A percentile compares a stretch with the other conserved stretches of the same genome.
These are phyloP conservation scores for Plebejus melissa DNA, from an alignment of 2,888 invertebrate genomes.

Conservation along the genomic window DNA sequence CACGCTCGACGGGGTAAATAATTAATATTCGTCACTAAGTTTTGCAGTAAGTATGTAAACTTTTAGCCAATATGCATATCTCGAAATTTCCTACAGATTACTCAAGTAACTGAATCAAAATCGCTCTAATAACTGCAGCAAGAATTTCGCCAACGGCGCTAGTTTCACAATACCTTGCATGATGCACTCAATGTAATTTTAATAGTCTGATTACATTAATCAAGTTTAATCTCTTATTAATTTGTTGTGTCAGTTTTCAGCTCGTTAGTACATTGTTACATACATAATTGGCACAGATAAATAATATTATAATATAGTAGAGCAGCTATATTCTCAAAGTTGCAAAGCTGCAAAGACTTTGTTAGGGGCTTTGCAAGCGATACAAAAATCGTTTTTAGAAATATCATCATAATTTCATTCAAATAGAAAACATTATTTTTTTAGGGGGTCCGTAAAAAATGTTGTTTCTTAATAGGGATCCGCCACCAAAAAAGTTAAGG, in stretches of 20 bases:
- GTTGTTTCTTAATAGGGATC: no score
- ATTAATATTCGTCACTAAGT: no score
- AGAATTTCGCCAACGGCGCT: slow-evolving; percentile 21
- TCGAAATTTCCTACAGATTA: not conserved
- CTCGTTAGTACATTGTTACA: not conserved
- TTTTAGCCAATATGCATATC: not conserved
- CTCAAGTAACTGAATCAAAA: not conserved
- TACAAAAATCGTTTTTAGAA: no score
- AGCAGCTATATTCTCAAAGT: no score
- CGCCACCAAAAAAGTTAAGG: no score
- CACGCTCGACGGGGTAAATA: no score
- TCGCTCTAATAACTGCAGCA: slow-evolving; percentile 14
- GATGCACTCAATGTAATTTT: slow-evolving; percentile 21
- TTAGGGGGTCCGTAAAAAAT: no score
- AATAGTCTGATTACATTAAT: not conserved
- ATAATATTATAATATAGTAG: no score
- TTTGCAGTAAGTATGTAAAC: not conserved
- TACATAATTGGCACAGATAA: not conserved
- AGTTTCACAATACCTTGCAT: slow-evolving; percentile 18
- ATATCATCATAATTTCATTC: no score
- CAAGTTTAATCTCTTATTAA: slow-evolving; percentile 1
- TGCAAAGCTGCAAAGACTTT: no score
- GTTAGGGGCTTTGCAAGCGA: no score
- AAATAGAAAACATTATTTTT: no score
- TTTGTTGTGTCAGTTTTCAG: not conserved